phyloP scores from a whole-genome alignment of 2,797 vertebrate species.

The Taeniopygia guttata region DNA sequence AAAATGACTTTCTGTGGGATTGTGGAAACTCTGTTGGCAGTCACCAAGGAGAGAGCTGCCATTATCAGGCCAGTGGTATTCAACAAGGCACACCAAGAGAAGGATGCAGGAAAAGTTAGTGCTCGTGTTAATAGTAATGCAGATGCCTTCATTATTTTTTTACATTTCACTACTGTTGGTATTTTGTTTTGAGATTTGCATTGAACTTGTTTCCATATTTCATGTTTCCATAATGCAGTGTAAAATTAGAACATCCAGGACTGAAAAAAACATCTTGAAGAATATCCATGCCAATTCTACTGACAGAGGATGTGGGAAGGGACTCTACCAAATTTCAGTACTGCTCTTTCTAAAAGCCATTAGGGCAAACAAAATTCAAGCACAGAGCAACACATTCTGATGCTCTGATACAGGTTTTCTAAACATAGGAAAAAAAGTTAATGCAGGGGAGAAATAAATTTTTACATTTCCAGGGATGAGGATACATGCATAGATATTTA shows the following conservation, averaged over 20 bases:
- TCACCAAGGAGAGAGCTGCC: neutral
- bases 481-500: neutral
- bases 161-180: neutral
- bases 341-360: neutral
- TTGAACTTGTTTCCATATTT: conserved; percentile 28
- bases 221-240: neutral
- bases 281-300: neutral
- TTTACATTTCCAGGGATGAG: neutral
- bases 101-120: neutral
- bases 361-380: neutral
- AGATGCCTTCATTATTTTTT: neutral
- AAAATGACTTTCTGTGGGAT: neutral
- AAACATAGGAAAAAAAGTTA: neutral
- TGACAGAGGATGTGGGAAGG: neutral
- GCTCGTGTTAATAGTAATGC: neutral
- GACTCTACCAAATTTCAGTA: neutral
- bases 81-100: neutral
- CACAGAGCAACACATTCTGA: neutral
- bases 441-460: neutral
- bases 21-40: neutral
- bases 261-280: neutral
- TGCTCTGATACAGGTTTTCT: neutral
- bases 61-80: neutral
- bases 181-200: neutral
- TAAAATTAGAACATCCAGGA: neutral